Percentiles rank a stretch among this genome's conserved stretches.
Evolutionary conservation across 2,888 invertebrate species (phyloP).

Genomic region (Philopedon plagiatum): DNA sequence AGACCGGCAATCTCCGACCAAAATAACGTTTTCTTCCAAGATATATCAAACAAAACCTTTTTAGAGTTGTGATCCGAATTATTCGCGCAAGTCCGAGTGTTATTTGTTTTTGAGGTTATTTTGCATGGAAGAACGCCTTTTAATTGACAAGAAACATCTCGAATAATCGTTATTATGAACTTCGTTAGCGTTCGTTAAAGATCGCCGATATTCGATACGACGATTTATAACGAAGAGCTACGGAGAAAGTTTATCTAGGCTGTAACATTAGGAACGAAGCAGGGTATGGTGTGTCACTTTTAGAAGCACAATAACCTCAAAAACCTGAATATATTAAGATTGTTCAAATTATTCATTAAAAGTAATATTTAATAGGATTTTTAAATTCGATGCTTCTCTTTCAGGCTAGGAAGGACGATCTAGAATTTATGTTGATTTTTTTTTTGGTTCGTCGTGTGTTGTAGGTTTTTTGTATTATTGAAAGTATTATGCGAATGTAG

Average conservation of each 20-base stretch:
- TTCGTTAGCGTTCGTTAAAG: background rate
- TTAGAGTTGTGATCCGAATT: conserved; percentile 55
- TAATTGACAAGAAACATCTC: no score
- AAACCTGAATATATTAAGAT: conserved; percentile 41
- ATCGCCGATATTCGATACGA: background rate
- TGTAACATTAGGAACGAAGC: no score
- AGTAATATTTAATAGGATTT: conserved; percentile 49
- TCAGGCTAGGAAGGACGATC: conserved; percentile 15
- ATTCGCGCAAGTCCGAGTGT: conserved; percentile 51
- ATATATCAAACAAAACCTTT: conserved; percentile 49
- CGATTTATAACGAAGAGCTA: background rate
- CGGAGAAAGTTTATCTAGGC: background rate
- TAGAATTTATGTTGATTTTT: conserved; percentile 19
- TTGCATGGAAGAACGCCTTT: conserved; percentile 6
- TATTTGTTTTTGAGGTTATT: conserved; percentile 40
- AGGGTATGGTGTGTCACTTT: no score
- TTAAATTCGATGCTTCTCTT: conserved; percentile 38
- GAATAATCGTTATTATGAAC: no score
- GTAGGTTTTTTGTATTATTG: background rate
- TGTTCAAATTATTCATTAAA: conserved; percentile 47
- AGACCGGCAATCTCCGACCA: conserved; percentile 40
- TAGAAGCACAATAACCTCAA: conserved; percentile 29
- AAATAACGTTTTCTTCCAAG: conserved; percentile 47
- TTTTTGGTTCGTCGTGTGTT: conserved; percentile 9
- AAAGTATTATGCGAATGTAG: background rate